phyloP scores from a whole-genome alignment of 2,797 vertebrate genomes.

The Microchirus variegatus region DNA sequence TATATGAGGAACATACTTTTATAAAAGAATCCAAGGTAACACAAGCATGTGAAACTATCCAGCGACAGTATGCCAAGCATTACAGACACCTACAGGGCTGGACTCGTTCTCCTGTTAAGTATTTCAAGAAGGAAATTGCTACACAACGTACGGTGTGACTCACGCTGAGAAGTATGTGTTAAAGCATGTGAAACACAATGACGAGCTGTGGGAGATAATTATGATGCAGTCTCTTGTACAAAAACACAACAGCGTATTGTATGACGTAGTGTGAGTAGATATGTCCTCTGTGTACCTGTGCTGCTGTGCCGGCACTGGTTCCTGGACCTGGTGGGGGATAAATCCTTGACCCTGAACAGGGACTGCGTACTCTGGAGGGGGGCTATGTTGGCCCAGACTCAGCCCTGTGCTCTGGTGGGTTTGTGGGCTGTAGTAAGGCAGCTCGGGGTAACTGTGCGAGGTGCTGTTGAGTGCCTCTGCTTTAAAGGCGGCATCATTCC shows the following conservation, averaged over 20 bases:
- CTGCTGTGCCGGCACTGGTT: constrained; percentile 69
- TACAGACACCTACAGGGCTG: constrained; percentile 58
- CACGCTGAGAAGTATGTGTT: constrained; percentile 62
- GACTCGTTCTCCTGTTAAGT: constrained; percentile 47
- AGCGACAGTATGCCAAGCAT: constrained; percentile 57
- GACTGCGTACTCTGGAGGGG: constrained; percentile 88
- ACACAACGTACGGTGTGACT: constrained; percentile 47
- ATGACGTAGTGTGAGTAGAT: constrained; percentile 53
- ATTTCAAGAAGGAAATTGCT: constrained; percentile 47
- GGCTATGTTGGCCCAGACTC: constrained; percentile 73
- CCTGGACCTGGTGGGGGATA: constrained; percentile 65
- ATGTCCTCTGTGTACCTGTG: constrained; percentile 73
- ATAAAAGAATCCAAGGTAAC: constrained; percentile 40
- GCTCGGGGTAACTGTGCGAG: constrained; percentile 95
- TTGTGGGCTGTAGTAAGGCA: constrained; percentile 80
- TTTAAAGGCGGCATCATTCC: constrained; percentile 80
- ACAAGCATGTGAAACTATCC: constrained; percentile 45
- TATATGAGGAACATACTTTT: constrained; percentile 48
- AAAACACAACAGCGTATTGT: constrained; percentile 29
- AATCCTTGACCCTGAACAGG: constrained; percentile 79
- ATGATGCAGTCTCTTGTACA: constrained; percentile 18
- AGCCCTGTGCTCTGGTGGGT: constrained; percentile 52
- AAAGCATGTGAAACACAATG: constrained; percentile 67
- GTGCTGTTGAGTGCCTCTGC: constrained; percentile 79
- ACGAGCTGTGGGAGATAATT: constrained; percentile 31